Evolutionary conservation across 2,113 vertebrate genomes (phyloP).

Genomic region (Sphyrna mokarran): DNA sequence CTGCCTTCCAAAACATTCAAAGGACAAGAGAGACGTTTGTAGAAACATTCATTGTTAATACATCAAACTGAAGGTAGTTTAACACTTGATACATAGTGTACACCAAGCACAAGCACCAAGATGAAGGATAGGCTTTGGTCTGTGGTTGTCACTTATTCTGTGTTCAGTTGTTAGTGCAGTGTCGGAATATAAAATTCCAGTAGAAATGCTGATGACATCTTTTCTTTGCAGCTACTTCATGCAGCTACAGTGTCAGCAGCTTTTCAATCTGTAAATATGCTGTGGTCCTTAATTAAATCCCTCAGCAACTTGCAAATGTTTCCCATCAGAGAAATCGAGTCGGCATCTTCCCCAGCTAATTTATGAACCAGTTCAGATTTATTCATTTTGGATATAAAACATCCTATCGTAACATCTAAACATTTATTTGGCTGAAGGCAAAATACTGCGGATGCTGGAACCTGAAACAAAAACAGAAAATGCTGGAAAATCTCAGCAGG

Average conservation of each 20-base stretch:
- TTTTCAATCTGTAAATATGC: background rate
- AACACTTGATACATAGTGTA: background rate
- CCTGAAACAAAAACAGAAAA: too few species aligned
- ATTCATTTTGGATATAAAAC: background rate
- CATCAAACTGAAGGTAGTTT: background rate
- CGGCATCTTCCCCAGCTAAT: background rate
- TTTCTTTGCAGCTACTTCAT: background rate
- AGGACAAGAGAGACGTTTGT: background rate
- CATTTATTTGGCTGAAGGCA: background rate
- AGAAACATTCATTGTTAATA: background rate
- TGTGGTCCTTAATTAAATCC: slow-evolving; percentile 20
- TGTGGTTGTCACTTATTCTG: background rate
- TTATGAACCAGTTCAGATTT: slow-evolving; percentile 3
- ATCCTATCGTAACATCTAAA: background rate
- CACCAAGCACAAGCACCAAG: background rate
- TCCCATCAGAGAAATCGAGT: background rate
- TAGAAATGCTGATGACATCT: background rate
- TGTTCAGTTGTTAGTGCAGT: background rate
- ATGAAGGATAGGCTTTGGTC: background rate
- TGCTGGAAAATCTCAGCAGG: too few species aligned
- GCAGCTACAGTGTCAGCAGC: background rate
- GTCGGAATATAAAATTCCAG: background rate
- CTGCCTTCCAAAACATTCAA: background rate
- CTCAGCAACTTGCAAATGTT: background rate
- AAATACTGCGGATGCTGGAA: too few species aligned